Conservation (phyloP, 2,113 vertebrate genomes). For the Neodon shergylaensis region DNA sequence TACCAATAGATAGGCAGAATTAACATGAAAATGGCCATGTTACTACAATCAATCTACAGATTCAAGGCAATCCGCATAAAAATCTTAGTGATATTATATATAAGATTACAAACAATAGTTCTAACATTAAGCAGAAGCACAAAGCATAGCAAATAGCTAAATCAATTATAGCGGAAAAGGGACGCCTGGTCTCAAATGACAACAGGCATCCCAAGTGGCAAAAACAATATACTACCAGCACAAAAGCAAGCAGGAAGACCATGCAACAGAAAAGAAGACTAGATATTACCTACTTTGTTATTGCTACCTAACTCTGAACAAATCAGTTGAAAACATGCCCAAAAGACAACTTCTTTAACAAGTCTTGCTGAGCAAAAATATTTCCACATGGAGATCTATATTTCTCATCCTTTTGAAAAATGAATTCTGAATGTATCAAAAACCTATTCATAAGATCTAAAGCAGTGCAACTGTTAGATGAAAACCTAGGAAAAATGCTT, state of each 20-base stretch:
- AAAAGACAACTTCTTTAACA: neutral
- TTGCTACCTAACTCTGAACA: neutral
- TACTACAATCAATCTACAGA: neutral
- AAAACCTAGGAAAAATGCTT: neutral
- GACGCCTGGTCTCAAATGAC: neutral
- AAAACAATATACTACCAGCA: neutral
- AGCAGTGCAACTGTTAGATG: neutral
- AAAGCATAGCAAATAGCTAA: neutral
- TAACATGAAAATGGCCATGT: too few relatives aligned
- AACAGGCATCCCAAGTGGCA: neutral
- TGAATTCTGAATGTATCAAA: neutral
- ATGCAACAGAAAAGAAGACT: neutral
- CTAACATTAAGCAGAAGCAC: neutral
- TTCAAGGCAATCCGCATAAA: neutral
- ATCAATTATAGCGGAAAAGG: neutral
- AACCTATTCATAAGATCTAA: neutral
- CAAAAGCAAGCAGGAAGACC: neutral
- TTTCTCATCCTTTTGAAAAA: neutral
- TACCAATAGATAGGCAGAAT: too few relatives aligned
- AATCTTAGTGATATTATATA: neutral
- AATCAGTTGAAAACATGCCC: neutral
- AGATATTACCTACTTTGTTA: neutral
- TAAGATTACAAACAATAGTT: neutral
- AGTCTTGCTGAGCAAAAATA: neutral
- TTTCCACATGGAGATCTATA: neutral